Percentiles rank a stretch among this genome's conserved stretches.
Conservation (phyloP, 2,113 vertebrate species). For the Sakesphorus luctuosus region DNA sequence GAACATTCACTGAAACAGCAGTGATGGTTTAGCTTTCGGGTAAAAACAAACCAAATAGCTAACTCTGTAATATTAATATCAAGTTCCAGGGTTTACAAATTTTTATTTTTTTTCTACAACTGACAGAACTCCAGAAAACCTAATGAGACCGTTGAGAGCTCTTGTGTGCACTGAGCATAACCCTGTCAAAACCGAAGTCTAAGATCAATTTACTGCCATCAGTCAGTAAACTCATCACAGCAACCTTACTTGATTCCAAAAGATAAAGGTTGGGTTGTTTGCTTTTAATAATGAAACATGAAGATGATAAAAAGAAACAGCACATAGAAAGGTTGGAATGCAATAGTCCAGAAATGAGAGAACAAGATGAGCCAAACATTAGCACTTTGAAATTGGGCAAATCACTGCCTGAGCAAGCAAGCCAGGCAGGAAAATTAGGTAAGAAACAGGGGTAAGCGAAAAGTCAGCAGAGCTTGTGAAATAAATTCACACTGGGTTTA, state of each 20-base stretch:
- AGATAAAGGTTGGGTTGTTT: accelerated
- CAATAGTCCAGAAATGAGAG: neutral
- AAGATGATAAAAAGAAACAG: neutral
- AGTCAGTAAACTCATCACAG: neutral
- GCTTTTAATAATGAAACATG: neutral
- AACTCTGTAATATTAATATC: neutral
- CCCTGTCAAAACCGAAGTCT: neutral
- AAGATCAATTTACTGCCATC: neutral
- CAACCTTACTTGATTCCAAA: neutral
- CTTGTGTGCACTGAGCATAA: neutral
- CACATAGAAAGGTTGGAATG: neutral
- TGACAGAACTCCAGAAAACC: neutral
- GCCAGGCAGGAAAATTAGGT: neutral
- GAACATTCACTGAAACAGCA: neutral
- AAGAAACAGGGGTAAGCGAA: neutral
- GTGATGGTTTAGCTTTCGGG: neutral
- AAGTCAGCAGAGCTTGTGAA: neutral
- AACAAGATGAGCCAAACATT: neutral
- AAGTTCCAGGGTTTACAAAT: neutral
- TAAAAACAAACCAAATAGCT: neutral
- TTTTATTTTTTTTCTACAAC: neutral
- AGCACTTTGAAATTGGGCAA: neutral
- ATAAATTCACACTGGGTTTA: conserved; percentile 6
- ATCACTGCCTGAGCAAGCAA: neutral
- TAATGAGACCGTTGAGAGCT: neutral